Evolutionary conservation across 2,888 invertebrate genomes (phyloP), one percentile per base, ranked within the genome.

Genomic region (Acanthoscelides obtectus): DNA sequence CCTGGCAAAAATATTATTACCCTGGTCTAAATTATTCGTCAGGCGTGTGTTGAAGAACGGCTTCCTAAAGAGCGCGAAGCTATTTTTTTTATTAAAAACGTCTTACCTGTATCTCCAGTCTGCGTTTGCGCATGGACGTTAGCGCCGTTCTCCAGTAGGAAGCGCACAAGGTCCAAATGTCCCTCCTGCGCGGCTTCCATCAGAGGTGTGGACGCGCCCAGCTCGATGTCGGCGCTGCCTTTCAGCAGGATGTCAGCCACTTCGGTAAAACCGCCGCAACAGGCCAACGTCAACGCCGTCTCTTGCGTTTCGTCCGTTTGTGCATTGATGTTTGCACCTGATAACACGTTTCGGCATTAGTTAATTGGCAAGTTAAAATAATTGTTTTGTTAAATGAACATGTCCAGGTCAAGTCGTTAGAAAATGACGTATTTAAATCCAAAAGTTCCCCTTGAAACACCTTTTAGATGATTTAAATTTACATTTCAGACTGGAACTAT

Each of bases 161-260:
- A 96, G 84, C 94, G 90, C 71, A 96, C 98, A 72, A 98, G 91
- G 82, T 98, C 97, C 21, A 97, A 88, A 71, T 73, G 73, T 19
- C 98, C 99, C 85, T 99, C 99, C 86, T 99, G 99, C 3, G 98
- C 94, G 66, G 99, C 98, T 87, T 99, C 99, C 97, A 99, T 99
- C 3, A 99, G 89, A 0, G 99, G 98, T 19, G 98, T 98, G 71
- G 97, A 97, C 20, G 96, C 96, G 70, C 97, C 99, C 65, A 97
- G 88, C 85, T 98, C 98, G 69, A 97, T 91, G 84, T 98, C 96
- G 2, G 98, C 98, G 66, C 97, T 98, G 69, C 96, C 95, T 85
- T 96, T 96, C 79, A 98, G 93, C 70, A 99, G 90, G 86, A 97
- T 96, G 85, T 98, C 97, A 0, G 97, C 96, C 69, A 97, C 95